Evolutionary conservation across 1,140 invertebrate species (phyloP).

Genomic region (Stegodyphus mimosarum): DNA sequence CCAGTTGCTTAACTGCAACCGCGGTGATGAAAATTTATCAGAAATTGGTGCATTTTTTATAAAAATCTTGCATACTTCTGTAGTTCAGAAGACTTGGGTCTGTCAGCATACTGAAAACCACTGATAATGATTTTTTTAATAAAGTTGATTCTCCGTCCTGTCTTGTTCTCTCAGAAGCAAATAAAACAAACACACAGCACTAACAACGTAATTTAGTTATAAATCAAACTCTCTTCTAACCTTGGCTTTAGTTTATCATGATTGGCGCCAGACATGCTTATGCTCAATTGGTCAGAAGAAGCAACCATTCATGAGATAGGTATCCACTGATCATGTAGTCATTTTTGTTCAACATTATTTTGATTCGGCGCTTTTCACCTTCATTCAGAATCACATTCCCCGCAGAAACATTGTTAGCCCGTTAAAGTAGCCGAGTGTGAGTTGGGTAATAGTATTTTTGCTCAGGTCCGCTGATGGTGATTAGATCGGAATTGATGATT

Average conservation of each 20-base stretch:
- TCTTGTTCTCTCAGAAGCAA: background rate
- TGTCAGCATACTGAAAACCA: too few species aligned
- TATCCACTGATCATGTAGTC: background rate
- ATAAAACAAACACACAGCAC: background rate
- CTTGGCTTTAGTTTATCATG: slow-evolving; percentile 10
- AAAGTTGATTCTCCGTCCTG: too few species aligned
- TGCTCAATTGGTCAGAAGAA: slow-evolving; percentile 7
- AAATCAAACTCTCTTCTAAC: slow-evolving; percentile 2
- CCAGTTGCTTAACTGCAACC: too few species aligned
- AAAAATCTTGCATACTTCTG: too few species aligned
- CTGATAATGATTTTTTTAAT: too few species aligned
- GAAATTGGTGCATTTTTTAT: too few species aligned
- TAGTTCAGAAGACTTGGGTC: too few species aligned
- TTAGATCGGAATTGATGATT: slow-evolving; percentile 44
- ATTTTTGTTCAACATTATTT: slow-evolving; percentile 1
- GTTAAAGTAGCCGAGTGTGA: background rate
- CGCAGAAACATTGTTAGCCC: too few species aligned
- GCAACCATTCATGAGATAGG: background rate
- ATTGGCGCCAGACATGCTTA: slow-evolving; percentile 15
- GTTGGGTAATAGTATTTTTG: slow-evolving; percentile 24
- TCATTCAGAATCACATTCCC: background rate
- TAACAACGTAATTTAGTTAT: slow-evolving; percentile 2
- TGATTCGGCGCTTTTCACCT: background rate
- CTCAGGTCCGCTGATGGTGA: slow-evolving; percentile 17
- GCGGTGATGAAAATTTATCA: too few species aligned